Evolutionary conservation across 2,888 invertebrate species (phyloP), one percentile per base, ranked within the genome.

Genomic region (Prenolepis imparis): DNA sequence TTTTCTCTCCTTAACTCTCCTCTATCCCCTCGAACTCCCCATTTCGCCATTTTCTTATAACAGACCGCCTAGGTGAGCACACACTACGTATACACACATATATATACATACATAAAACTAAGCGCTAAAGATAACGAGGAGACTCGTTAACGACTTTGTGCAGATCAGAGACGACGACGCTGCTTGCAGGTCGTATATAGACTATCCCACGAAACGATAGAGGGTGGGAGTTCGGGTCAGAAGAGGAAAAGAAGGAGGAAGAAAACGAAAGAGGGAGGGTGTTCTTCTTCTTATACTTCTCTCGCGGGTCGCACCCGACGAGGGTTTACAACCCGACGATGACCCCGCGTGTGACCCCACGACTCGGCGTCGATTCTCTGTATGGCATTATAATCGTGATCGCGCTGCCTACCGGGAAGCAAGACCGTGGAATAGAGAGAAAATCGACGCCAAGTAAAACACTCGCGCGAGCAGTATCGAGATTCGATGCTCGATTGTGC

Each of bases 311-410:
- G 78, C 78, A 84, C 77, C 74, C 52, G 55, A 68, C 61, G 52
- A 59, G 32, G 86, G 83, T 78, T 78, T 88, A 85, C 84, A 84
- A 90, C 85, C 86, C 83, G 84, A 68, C 63, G 80, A 66, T 72
- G 89, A 90, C 86, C 86, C 89, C 88, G 90, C 89, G 89, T 88
- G 85, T 81, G 89, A 90, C 90, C 90, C 87, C 83, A 82, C 83
- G 86, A 84, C 88, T 85, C 57, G 61, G 24, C 82, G 84, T 90
- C 88, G 88, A 88, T 86, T 89, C 89, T 85, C 81, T 86, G 85
- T 87, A 87, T 86, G 90, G 87, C 85, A 85, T 85, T 87, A 90
- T 86, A 89, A 90, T 89, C 89, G 89, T 90, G 89, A 89, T 88
- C 85, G 85, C 64, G 82, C 67, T 63, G 66, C 84, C 68, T 72